Percentiles rank a stretch among this genome's conserved stretches.
Conservation (phyloP, 1,140 invertebrate genomes). For the Cheumatopsyche charites region DNA sequence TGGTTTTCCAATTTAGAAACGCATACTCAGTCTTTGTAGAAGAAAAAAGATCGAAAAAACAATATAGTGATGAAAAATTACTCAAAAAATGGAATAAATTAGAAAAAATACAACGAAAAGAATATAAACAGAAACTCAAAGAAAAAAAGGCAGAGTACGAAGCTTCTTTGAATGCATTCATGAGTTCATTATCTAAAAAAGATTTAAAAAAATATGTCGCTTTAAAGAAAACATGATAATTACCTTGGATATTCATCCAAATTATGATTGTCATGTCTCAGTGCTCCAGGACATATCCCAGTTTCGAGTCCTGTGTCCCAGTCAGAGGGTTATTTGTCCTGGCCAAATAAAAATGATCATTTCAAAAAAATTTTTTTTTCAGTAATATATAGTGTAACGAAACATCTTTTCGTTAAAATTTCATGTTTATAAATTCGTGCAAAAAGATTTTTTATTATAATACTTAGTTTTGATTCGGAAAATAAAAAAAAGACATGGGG, state of each 20-base stretch:
- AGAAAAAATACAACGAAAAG: slow-evolving; percentile 9
- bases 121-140: slow-evolving; percentile 33
- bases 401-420: too few species aligned
- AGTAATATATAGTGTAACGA: too few species aligned
- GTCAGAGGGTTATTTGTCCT: too few species aligned
- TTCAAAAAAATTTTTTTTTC: too few species aligned
- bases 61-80: slow-evolving; percentile 29
- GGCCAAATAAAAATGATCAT: too few species aligned
- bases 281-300: too few species aligned
- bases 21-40: slow-evolving; percentile 32
- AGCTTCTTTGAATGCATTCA: slow-evolving; percentile 13
- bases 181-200: slow-evolving; percentile 27
- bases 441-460: too few species aligned
- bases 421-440: too few species aligned
- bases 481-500: too few species aligned
- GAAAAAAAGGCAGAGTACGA: neutral
- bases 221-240: neutral
- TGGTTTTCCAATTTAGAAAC: slow-evolving; percentile 8
- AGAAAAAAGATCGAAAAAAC: slow-evolving; percentile 33
- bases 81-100: slow-evolving; percentile 30
- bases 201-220: slow-evolving; percentile 24
- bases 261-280: too few species aligned
- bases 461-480: too few species aligned
- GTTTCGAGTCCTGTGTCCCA: too few species aligned
- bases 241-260: neutral